Evolutionary conservation across 2,888 invertebrate species (phyloP).

Genomic region (Caenorhabditis parvicauda): DNA sequence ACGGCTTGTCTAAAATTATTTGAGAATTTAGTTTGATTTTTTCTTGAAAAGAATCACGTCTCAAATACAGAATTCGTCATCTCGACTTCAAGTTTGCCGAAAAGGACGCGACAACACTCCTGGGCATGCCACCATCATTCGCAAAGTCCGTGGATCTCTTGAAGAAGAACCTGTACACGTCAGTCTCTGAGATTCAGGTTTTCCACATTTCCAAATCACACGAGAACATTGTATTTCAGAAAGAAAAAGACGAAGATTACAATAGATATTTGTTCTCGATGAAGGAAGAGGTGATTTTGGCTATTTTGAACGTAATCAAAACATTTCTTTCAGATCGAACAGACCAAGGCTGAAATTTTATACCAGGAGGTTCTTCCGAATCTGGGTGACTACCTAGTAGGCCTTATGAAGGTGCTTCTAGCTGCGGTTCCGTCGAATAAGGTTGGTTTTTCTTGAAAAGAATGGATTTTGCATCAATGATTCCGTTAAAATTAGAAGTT

Average conservation of each 20-base stretch:
- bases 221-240: constrained; percentile 29
- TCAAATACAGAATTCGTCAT: no score
- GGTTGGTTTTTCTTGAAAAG: constrained; percentile 4
- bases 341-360: constrained; percentile 46
- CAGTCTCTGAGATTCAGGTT: constrained; percentile 56
- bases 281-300: constrained; percentile 68
- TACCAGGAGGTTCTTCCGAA: constrained; percentile 82
- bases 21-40: background rate
- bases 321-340: constrained; percentile 23
- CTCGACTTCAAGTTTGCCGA: constrained; percentile 82
- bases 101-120: constrained; percentile 80
- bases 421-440: constrained; percentile 86
- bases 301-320: background rate
- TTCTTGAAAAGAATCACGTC: no score
- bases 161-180: constrained; percentile 66
- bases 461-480: background rate
- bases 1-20: no score
- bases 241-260: constrained; percentile 50
- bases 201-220: background rate
- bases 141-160: constrained; percentile 78
- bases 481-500: no score
- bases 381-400: constrained; percentile 86
- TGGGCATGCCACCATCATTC: constrained; percentile 92
- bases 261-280: constrained; percentile 64
- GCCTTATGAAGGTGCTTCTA: constrained; percentile 85